These are phyloP conservation scores for Acleris emargana DNA, from an alignment of 2,888 invertebrate species.

Conservation along the genomic window DNA sequence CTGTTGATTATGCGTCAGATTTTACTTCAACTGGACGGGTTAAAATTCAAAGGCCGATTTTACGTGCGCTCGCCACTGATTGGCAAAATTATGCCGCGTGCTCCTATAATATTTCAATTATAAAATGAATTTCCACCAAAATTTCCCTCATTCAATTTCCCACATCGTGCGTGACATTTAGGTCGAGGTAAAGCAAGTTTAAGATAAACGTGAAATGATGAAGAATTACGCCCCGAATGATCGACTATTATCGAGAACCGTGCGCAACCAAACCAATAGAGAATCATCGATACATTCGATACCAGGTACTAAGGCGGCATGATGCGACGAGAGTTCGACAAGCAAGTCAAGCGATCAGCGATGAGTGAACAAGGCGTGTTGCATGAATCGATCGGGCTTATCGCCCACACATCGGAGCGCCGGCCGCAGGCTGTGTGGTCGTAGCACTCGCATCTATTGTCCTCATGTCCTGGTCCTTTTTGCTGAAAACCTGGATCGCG, in stretches of 20 bases:
- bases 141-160: no score
- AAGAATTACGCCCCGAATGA: no score
- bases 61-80: slow-evolving; percentile 1
- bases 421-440: slow-evolving; percentile 21
- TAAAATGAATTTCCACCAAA: no score
- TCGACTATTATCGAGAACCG: no score
- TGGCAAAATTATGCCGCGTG: background rate
- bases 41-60: slow-evolving; percentile 3
- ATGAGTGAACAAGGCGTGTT: slow-evolving; percentile 24
- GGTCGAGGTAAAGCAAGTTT: no score
- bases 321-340: slow-evolving; percentile 28
- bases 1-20: slow-evolving; percentile 1
- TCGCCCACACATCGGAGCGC: slow-evolving; percentile 24
- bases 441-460: slow-evolving; percentile 13
- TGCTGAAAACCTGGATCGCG: slow-evolving; percentile 9
- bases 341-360: slow-evolving; percentile 20
- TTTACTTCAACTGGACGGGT: background rate
- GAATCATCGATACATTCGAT: slow-evolving; percentile 34
- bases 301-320: slow-evolving; percentile 32
- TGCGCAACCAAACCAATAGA: slow-evolving; percentile 19
- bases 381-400: slow-evolving; percentile 30
- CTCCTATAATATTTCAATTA: no score
- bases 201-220: no score
- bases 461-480: slow-evolving; percentile 27
- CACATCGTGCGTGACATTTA: no score